These are phyloP conservation scores for Phacellophora camtschatica DNA, from an alignment of 30 jellyfish, hydroid and myxozoan genomes.

Conservation along the genomic window DNA sequence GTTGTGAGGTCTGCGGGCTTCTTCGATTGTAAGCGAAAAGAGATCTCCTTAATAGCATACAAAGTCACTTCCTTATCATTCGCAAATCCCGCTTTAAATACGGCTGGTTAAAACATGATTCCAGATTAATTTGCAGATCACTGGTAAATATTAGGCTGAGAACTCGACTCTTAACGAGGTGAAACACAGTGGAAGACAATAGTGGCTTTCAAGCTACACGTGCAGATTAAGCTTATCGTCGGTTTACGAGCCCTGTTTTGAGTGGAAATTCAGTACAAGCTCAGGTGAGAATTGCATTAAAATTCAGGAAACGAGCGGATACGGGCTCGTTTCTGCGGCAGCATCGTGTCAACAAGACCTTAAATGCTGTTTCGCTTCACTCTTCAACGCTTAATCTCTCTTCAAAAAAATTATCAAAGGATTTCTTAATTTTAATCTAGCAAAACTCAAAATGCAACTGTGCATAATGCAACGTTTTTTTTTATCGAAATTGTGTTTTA, in stretches of 20 bases:
- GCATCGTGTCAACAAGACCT: slow-evolving; percentile 7
- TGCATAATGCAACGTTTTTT: neutral
- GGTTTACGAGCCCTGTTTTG: slow-evolving; percentile 65
- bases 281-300: slow-evolving; percentile 51
- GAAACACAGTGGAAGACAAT: slow-evolving; percentile 66
- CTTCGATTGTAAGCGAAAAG: slow-evolving; percentile 77
- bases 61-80: slow-evolving; percentile 83
- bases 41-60: slow-evolving; percentile 74
- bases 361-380: slow-evolving; percentile 18
- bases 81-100: slow-evolving; percentile 77
- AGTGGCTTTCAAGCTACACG: slow-evolving; percentile 78
- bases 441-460: slow-evolving; percentile 35
- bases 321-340: neutral
- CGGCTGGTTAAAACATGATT: slow-evolving; percentile 81
- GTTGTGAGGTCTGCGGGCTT: slow-evolving; percentile 88
- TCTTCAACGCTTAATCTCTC: neutral
- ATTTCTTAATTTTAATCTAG: neutral
- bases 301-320: slow-evolving; percentile 11
- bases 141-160: slow-evolving; percentile 73
- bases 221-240: slow-evolving; percentile 72
- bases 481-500: neutral
- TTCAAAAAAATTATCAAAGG: slow-evolving; percentile 15
- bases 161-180: slow-evolving; percentile 76
- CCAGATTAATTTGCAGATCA: slow-evolving; percentile 79
- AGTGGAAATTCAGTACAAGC: slow-evolving; percentile 46